Conservation (phyloP, 2,797 vertebrate species). For the Anabas testudineus region DNA sequence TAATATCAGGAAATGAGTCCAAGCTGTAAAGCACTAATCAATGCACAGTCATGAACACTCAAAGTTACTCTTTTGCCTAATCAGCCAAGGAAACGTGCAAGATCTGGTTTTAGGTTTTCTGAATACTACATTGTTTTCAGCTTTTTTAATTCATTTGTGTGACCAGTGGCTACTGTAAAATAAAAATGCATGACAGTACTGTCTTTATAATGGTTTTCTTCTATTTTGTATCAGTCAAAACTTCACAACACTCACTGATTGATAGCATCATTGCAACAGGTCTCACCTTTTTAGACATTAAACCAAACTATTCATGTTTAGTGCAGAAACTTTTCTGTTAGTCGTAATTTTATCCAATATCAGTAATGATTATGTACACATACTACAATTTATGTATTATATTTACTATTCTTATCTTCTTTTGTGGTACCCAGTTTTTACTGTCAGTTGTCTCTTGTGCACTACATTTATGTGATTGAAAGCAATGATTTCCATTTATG, state of each 20-base stretch:
- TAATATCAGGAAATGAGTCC: constrained; percentile 77
- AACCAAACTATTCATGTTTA: not conserved
- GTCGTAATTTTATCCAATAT: no score
- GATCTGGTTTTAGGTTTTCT: constrained; percentile 9
- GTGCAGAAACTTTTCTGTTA: no score
- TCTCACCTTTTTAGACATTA: not conserved
- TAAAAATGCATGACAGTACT: not conserved
- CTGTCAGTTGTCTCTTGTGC: no score
- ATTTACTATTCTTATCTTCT: no score
- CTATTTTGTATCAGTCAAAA: not conserved
- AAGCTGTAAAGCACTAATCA: constrained; percentile 65
- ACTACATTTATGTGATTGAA: no score
- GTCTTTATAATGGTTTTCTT: not conserved
- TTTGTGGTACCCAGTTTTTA: no score
- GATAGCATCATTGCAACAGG: not conserved
- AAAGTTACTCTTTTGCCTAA: constrained; percentile 30
- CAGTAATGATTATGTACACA: no score
- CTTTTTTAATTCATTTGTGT: not conserved
- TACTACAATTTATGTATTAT: no score
- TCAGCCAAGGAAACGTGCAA: constrained; percentile 26
- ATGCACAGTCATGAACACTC: constrained; percentile 70
- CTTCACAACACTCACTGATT: not conserved
- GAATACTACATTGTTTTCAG: not conserved
- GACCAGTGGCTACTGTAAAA: not conserved
- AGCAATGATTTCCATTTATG: no score